Conservation (phyloP, 2,113 vertebrate genomes). For the Tragulus kanchil region DNA sequence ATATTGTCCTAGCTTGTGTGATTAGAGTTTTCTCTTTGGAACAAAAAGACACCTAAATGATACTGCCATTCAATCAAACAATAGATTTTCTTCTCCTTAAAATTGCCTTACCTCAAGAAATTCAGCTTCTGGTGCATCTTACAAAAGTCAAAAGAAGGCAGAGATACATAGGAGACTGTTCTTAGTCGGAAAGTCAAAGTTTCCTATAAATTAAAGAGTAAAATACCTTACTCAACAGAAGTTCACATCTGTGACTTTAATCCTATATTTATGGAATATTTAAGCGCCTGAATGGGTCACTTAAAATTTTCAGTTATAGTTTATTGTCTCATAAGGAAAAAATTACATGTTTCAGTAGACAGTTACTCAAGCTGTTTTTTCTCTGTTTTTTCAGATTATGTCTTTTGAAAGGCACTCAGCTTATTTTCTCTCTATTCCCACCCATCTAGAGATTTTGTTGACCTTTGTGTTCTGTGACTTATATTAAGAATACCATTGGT, state of each 20-base stretch:
- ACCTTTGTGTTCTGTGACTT: neutral
- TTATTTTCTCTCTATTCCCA: slow-evolving; percentile 66
- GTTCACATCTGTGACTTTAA: slow-evolving; percentile 63
- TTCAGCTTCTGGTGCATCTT: neutral
- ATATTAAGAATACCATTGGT: neutral
- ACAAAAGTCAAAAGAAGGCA: slow-evolving; percentile 16
- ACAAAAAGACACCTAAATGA: neutral
- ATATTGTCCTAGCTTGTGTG: neutral
- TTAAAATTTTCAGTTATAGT: slow-evolving; percentile 78
- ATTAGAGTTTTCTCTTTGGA: slow-evolving; percentile 40
- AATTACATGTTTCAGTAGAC: slow-evolving; percentile 76
- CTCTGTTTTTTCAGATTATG: neutral
- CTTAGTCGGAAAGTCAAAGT: slow-evolving; percentile 30
- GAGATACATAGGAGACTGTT: neutral
- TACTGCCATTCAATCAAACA: neutral
- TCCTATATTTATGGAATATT: slow-evolving; percentile 70
- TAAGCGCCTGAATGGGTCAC: slow-evolving; percentile 49
- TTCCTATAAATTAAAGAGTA: slow-evolving; percentile 38
- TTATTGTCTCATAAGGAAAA: slow-evolving; percentile 65
- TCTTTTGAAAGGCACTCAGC: slow-evolving; percentile 48
- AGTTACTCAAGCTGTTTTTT: slow-evolving; percentile 43
- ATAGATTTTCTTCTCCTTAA: neutral
- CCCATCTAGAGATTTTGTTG: slow-evolving; percentile 38
- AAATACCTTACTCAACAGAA: slow-evolving; percentile 58
- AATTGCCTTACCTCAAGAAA: neutral